Conservation (phyloP, 2,888 invertebrate genomes). For the Schizotus pectinicornis region DNA sequence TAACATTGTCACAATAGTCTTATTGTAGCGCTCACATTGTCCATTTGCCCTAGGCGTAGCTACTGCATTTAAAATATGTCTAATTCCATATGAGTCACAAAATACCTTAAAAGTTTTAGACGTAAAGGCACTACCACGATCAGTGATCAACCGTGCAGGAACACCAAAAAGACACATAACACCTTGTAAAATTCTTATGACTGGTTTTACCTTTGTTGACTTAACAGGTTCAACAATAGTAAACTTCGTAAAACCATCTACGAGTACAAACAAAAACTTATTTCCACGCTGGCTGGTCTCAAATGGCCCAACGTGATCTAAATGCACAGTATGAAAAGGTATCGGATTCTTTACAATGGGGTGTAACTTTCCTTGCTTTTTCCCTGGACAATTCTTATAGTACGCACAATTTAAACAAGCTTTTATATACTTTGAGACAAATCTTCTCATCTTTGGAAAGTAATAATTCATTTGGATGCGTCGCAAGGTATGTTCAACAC, state of each 20-base stretch:
- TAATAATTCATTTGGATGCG: slow-evolving; percentile 33
- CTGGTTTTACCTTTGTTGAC: slow-evolving; percentile 30
- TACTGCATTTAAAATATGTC: slow-evolving; percentile 30
- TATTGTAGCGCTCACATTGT: slow-evolving; percentile 22
- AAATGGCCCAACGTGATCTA: slow-evolving; percentile 44
- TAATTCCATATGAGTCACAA: slow-evolving; percentile 20
- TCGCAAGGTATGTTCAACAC: slow-evolving; percentile 32
- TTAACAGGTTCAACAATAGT: slow-evolving; percentile 36
- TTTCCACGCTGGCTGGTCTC: slow-evolving; percentile 35
- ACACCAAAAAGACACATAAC: slow-evolving; percentile 37
- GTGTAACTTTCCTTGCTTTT: slow-evolving; percentile 39
- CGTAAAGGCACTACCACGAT: slow-evolving; percentile 32
- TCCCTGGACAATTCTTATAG: slow-evolving; percentile 33
- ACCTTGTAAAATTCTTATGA: slow-evolving; percentile 26
- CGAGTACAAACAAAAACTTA: slow-evolving; percentile 36
- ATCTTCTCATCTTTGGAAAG: slow-evolving; percentile 36
- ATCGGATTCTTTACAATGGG: slow-evolving; percentile 36
- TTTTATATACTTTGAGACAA: slow-evolving; percentile 43
- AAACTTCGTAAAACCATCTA: slow-evolving; percentile 45
- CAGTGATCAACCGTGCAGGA: slow-evolving; percentile 28
- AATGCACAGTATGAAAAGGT: slow-evolving; percentile 27
- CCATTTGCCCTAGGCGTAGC: slow-evolving; percentile 26
- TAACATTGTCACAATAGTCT: slow-evolving; percentile 4
- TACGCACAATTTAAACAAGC: slow-evolving; percentile 45
- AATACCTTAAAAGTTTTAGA: slow-evolving; percentile 22